Conservation (phyloP, 2,888 invertebrate genomes). For the Helobdella robusta region DNA sequence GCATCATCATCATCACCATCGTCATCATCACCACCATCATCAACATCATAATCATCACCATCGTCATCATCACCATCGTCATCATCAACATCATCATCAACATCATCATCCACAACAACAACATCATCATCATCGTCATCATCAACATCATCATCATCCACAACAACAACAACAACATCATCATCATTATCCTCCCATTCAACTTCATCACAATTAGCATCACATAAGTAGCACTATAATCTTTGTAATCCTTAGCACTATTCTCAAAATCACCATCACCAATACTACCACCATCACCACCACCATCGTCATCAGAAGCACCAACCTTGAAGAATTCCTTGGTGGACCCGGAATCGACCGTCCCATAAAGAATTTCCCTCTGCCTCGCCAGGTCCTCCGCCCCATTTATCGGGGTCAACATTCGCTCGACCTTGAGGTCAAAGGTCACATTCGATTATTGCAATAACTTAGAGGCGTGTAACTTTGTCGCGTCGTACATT, state of each 20-base stretch:
- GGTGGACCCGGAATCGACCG: slow-evolving; percentile 64
- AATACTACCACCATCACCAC: background rate
- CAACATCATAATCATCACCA: no score
- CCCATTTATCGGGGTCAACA: slow-evolving; percentile 84
- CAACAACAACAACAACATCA: background rate
- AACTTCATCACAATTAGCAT: background rate
- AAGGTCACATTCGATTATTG: no score
- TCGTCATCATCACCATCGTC: no score
- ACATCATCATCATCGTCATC: no score
- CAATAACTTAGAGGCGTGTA: no score
- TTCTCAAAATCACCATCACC: background rate
- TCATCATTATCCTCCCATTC: background rate
- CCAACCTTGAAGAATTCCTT: slow-evolving; percentile 75
- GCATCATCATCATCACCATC: no score
- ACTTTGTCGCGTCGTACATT: no score
- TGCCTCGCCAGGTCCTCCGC: slow-evolving; percentile 80
- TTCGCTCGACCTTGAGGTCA: slow-evolving; percentile 90
- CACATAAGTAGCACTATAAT: background rate
- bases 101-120: no score
- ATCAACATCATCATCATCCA: no score
- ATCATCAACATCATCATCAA: no score
- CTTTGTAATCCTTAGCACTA: background rate
- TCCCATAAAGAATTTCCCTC: slow-evolving; percentile 55
- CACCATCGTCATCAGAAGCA: slow-evolving; percentile 3
- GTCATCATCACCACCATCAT: no score